Conservation (phyloP, 92 coral and sea anemone species). For the Umimayanthus kanabou region DNA sequence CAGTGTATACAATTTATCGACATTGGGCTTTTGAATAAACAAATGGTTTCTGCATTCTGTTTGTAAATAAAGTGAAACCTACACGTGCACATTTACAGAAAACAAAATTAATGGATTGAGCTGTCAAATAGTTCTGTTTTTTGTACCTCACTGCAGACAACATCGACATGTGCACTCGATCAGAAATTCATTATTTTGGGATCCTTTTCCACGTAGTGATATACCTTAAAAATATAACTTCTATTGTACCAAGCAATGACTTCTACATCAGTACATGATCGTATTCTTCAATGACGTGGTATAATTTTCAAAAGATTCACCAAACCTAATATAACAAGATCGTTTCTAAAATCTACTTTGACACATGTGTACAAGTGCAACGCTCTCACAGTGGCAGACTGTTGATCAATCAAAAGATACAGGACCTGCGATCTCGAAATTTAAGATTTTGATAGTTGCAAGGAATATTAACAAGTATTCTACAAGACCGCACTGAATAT, state of each 20-base stretch:
- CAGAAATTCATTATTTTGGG: neutral
- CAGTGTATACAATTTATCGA: constrained; percentile 3
- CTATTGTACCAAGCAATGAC: neutral
- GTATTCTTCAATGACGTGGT: neutral
- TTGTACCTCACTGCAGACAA: neutral
- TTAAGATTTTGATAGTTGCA: neutral
- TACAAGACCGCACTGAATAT: too few relatives aligned
- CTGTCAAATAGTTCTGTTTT: neutral
- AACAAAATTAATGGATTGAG: neutral
- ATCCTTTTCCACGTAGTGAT: neutral
- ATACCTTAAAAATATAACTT: neutral
- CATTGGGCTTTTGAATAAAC: constrained; percentile 7
- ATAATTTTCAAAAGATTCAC: neutral
- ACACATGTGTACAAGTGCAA: neutral
- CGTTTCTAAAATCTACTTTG: neutral
- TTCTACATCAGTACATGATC: neutral
- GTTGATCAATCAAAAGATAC: neutral
- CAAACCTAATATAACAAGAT: neutral
- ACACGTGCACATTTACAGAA: neutral
- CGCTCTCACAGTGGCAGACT: neutral
- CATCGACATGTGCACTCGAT: neutral
- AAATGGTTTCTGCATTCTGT: constrained; percentile 5
- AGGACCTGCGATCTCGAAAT: neutral
- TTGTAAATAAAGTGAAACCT: neutral
- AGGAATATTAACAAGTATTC: too few relatives aligned